Evolutionary conservation across 35 echinoderm and acorn worm species (phyloP), one percentile per base, ranked within the genome.

Genomic region (Apostichopus japonicus): DNA sequence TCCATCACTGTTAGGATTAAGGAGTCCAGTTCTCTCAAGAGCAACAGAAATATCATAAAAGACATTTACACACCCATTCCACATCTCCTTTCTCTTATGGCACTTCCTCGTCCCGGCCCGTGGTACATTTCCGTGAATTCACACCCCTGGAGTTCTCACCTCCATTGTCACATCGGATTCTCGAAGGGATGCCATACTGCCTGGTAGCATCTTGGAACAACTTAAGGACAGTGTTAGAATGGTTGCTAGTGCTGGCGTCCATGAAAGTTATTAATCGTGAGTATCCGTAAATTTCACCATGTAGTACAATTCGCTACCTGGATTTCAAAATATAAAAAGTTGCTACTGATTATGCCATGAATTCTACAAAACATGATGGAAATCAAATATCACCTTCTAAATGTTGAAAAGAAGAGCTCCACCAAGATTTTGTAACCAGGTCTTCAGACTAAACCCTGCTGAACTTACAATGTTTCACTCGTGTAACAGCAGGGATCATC

Each of bases 201-300:
- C 56, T 55, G 22, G 55, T 54, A 5, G 83, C 83, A 7, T 17
- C 5, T 8, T 21, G 51, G 83, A 86, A 86, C 13, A 10, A 13
- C 14, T 44, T 53, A 9, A 55, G 14, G 2, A 86, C 53, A 86
- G 83, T 86, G 8, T 10, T 13, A 14, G 33, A 54, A n/a, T 55
- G 10, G 23, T 86, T 86, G 83, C 56, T 86, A 54, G 6, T 24
- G 56, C 11, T 21, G 19, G 83, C 83, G 1, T 86, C 10, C 83
- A 86, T 86, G 57, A 86, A 86, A 4, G 53, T 56, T 8, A 86
- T 62, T 54, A 86, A 55, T 62, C 83, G 54, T 14, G 55, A 86
- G 21, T 10, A 86, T 5, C 83, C 83, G 59, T 86, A 55, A 86
- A 86, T 52, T 10, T 6, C 83, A 58, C 33, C 83, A 86, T 86